Conservation (phyloP, 1,140 invertebrate genomes). For the Streblospio benedicti region DNA sequence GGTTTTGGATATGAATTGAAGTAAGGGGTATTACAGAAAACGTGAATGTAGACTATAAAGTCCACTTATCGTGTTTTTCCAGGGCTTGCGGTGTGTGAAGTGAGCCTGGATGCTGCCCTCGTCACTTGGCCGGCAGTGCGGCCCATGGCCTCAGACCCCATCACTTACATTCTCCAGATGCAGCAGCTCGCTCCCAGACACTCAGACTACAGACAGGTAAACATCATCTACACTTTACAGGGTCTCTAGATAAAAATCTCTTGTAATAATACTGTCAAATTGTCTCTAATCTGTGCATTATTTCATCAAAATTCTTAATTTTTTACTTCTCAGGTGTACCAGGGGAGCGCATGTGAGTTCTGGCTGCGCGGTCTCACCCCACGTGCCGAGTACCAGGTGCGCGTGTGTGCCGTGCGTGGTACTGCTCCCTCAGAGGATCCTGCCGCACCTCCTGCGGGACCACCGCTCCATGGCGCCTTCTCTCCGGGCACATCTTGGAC, state of each 20-base stretch:
- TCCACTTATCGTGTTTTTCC: no score
- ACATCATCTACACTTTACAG: no score
- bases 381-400: conserved; percentile 61
- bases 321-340: conserved; percentile 70
- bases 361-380: conserved; percentile 59
- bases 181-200: conserved; percentile 52
- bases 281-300: no score
- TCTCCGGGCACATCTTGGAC: conserved; percentile 55
- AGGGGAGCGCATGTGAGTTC: conserved; percentile 58
- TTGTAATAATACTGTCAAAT: no score
- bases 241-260: no score
- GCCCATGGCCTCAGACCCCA: conserved; percentile 53
- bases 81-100: conserved; percentile 53
- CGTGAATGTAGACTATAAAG: no score
- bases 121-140: conserved; percentile 53
- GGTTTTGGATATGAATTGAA: no score
- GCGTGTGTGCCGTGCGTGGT: conserved; percentile 63
- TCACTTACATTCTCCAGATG: conserved; percentile 59
- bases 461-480: conserved; percentile 55
- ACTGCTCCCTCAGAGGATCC: conserved; percentile 29
- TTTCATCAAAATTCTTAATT: no score
- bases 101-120: conserved; percentile 43
- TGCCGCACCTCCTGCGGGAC: conserved; percentile 40
- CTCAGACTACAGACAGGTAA: conserved; percentile 55
- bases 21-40: no score